Base-by-base conservation (phyloP, 2,888 invertebrate genomes). In the Habroteleia sp. region DNA sequence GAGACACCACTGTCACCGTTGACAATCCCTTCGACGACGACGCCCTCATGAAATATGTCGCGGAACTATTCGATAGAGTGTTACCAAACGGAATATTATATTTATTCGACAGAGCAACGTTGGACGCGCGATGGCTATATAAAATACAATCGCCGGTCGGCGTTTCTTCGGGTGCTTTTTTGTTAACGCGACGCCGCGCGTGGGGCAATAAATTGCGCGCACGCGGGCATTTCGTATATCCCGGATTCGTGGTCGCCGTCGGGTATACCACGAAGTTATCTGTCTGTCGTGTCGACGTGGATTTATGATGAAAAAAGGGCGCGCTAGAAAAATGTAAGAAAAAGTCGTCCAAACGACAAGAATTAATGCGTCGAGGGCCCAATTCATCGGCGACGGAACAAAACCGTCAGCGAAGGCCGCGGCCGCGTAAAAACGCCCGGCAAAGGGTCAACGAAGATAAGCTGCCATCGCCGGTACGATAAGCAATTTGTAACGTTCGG, bases 401-500 rank as follows among this genome's bases (percentile, higher is more conserved):
- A 54, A 58, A 56, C 65, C 52, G 66, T 58, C 56, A 48, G 29
- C 52, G 69, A 65, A 69, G 65, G 75, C 39, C 56, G 63, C 65
- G 44, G 17, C 27, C 62, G 29, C 44, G 68, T 71, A 83, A 83
- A 83, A 81, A 80, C 78, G 77, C 65, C 63, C 50, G 58, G 65
- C 44, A 42, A 77, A 81, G 80, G 82, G 83, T 84, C 81, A 84
- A 73, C 65, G 58, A 41, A 80, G 86, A 86, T 86, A 86, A 85
- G 82, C 83, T 82, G 83, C 82, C 84, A 81, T 78, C 80, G 77
- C 74, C 46, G 74, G 42, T 66, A 81, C 82, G 87, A 86, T 87
- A 86, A 87, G 84, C 85, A 88, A 88, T 88, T 88, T 88, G 87
- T 88, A 86, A 83, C 77, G 78, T 82, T 82, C 78, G 50, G 56